phyloP scores from a whole-genome alignment of 2,113 vertebrate species.

The human (Homo sapiens) region GRCh38 chr6:104964501-104965000 shows the following conservation, averaged over 20 bases:
- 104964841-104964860: conserved; percentile 8
- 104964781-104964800: background rate
- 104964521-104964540: background rate
- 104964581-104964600: background rate
- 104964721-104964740: background rate
- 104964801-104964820: background rate
- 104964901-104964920: background rate
- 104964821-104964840: background rate
- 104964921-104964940: background rate
- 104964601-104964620: conserved; percentile 3
- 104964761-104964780: conserved; percentile 11
- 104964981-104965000: background rate
- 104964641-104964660: background rate
- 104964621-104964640: conserved; percentile 11
- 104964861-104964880: conserved; percentile 11
- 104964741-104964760: background rate
- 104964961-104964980: background rate
- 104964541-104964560: background rate
- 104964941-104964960: background rate
- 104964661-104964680: background rate
- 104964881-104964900: background rate
- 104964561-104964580: background rate
- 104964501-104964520: conserved; percentile 30
- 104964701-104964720: conserved; percentile 25
- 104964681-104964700: background rate